phyloP scores from a whole-genome alignment of 1,140 invertebrate species.

The Pinna nobilis region DNA sequence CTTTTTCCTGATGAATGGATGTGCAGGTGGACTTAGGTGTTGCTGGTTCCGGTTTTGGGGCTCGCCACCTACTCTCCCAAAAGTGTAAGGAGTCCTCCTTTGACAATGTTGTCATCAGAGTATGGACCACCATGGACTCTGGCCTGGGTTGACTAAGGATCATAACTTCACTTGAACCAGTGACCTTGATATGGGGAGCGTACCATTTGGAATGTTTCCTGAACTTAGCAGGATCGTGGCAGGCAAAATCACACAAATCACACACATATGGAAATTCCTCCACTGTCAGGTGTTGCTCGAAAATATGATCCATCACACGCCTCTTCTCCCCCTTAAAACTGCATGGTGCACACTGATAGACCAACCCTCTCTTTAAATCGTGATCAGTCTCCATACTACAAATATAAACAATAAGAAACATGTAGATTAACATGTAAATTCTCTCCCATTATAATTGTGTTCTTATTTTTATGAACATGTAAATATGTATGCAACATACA shows the following conservation, averaged over 20 bases:
- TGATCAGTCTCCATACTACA: not conserved
- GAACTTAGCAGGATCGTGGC: not conserved
- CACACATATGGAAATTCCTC: constrained; percentile 1
- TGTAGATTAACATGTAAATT: not conserved
- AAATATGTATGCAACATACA: not conserved
- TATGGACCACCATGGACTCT: not conserved
- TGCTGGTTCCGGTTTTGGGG: not conserved
- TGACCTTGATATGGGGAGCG: not conserved
- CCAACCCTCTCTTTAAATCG: not conserved
- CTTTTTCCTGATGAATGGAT: too few relatives aligned
- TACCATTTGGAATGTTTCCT: not conserved
- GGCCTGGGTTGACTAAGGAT: not conserved
- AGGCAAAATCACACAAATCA: not conserved
- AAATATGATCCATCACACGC: not conserved
- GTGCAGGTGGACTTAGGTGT: not conserved
- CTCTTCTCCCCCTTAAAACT: not conserved
- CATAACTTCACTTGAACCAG: not conserved
- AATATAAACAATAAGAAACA: constrained; percentile 1
- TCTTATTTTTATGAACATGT: too few relatives aligned
- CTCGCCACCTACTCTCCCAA: not conserved
- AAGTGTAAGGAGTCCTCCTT: not conserved
- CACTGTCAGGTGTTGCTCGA: not conserved
- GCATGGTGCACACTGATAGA: not conserved
- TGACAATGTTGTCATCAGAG: not conserved
- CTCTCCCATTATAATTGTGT: too few relatives aligned